Conservation (phyloP, 2,888 invertebrate genomes). For the Cheilosia grossa region DNA sequence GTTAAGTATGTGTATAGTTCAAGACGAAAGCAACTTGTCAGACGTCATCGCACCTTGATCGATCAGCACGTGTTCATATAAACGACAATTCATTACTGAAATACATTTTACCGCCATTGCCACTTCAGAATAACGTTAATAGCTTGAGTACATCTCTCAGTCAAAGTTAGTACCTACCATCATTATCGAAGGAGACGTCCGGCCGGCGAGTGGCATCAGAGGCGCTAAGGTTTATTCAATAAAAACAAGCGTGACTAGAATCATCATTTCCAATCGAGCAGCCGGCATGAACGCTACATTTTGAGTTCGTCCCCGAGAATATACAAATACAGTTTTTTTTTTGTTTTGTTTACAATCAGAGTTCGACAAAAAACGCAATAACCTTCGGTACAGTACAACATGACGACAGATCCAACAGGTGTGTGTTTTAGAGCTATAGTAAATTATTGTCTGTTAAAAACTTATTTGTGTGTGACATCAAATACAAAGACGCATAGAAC, state of each 20-base stretch:
- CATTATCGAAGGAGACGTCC: background rate
- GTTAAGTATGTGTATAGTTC: background rate
- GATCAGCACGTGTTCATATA: constrained; percentile 16
- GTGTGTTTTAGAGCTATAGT: constrained; percentile 28
- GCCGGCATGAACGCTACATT: constrained; percentile 58
- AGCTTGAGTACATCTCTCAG: constrained; percentile 10
- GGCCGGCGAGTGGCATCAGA: background rate
- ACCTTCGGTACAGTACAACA: constrained; percentile 1
- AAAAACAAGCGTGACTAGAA: constrained; percentile 41
- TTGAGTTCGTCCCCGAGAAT: constrained; percentile 2
- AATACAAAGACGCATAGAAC: background rate
- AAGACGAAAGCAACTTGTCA: background rate
- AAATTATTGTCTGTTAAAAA: background rate
- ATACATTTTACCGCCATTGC: background rate
- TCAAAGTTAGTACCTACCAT: constrained; percentile 1
- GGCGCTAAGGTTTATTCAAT: constrained; percentile 51
- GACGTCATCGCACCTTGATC: too few relatives aligned
- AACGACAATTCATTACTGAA: constrained; percentile 45
- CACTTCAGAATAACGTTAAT: background rate
- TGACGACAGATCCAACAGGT: constrained; percentile 62
- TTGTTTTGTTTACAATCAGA: background rate
- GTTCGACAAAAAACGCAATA: constrained; percentile 1
- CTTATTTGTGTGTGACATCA: constrained; percentile 8
- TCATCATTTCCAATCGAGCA: constrained; percentile 55
- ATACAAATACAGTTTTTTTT: background rate